A percentile compares a stretch with the other conserved stretches of the same genome.
Conservation (phyloP, 2,888 invertebrate species). For the Orchesellides sinensis region DNA sequence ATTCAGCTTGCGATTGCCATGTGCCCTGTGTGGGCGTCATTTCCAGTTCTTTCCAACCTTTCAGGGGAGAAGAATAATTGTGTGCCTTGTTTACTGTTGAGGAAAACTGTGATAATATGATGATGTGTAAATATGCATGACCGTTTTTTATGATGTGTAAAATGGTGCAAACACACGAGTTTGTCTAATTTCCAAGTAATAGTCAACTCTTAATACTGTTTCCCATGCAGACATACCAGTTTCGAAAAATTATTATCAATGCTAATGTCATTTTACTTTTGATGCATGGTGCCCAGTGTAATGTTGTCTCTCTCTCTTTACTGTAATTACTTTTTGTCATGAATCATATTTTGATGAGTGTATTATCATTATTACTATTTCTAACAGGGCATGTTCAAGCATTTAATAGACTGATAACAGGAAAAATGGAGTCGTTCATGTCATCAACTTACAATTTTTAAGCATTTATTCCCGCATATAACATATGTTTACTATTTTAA, state of each 20-base stretch:
- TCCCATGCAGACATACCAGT: neutral
- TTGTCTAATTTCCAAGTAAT: neutral
- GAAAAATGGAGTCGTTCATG: no score
- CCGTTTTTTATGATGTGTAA: conserved; percentile 62
- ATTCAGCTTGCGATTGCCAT: conserved; percentile 5
- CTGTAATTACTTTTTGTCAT: conserved; percentile 39
- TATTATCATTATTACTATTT: no score
- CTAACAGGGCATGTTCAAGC: no score
- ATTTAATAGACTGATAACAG: no score
- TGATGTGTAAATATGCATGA: conserved; percentile 57
- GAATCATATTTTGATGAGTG: conserved; percentile 15
- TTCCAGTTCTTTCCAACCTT: conserved; percentile 17
- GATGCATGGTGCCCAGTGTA: conserved; percentile 16
- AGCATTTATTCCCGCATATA: no score
- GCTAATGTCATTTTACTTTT: conserved; percentile 18
- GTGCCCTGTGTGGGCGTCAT: conserved; percentile 42
- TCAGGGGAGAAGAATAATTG: neutral
- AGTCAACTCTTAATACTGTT: neutral
- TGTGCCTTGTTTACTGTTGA: conserved; percentile 3
- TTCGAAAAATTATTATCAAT: conserved; percentile 36
- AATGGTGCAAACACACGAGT: conserved; percentile 23
- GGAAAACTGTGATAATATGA: conserved; percentile 3
- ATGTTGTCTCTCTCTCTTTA: conserved; percentile 5
- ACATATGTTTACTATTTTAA: no score
- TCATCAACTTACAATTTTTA: no score